Evolutionary conservation across 1,140 invertebrate species (phyloP).

Genomic region (Drosophila ironensis): DNA sequence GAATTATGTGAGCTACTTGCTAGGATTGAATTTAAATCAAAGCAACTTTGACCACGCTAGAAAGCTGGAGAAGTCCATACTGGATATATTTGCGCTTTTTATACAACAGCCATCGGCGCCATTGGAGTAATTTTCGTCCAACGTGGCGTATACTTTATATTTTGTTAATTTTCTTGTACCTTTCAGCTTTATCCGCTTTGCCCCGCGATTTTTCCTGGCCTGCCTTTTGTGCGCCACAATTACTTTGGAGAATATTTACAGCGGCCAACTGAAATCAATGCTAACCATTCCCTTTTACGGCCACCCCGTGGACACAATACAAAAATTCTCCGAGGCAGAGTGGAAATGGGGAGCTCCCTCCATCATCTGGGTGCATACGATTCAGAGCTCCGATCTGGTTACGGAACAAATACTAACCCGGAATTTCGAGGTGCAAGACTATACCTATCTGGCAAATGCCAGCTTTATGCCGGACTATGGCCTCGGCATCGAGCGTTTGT

Average conservation of each 20-base stretch:
- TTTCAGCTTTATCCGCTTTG: constrained; percentile 50
- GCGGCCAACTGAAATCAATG: constrained; percentile 73
- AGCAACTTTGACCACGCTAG: constrained; percentile 18
- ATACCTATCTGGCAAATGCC: constrained; percentile 64
- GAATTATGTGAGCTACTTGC: constrained; percentile 21
- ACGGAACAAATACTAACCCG: constrained; percentile 57
- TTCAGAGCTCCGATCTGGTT: constrained; percentile 56
- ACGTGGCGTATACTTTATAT: not conserved
- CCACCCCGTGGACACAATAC: constrained; percentile 62
- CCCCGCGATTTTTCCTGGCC: constrained; percentile 63
- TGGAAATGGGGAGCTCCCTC: constrained; percentile 79
- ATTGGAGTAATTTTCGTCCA: not conserved
- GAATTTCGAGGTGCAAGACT: constrained; percentile 65
- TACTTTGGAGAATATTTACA: constrained; percentile 78
- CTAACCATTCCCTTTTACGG: constrained; percentile 65
- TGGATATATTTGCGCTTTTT: constrained; percentile 74
- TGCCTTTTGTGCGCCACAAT: constrained; percentile 71
- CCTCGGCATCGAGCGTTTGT: constrained; percentile 63
- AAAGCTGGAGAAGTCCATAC: constrained; percentile 48
- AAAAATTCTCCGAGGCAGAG: constrained; percentile 51
- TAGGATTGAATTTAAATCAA: not conserved
- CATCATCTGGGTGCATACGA: constrained; percentile 64
- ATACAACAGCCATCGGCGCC: constrained; percentile 74
- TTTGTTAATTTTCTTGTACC: not conserved
- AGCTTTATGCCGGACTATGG: constrained; percentile 65